Percentiles rank a stretch among this genome's conserved stretches.
Conservation (phyloP, 1,140 invertebrate species). For the Bombus sibiricus region DNA sequence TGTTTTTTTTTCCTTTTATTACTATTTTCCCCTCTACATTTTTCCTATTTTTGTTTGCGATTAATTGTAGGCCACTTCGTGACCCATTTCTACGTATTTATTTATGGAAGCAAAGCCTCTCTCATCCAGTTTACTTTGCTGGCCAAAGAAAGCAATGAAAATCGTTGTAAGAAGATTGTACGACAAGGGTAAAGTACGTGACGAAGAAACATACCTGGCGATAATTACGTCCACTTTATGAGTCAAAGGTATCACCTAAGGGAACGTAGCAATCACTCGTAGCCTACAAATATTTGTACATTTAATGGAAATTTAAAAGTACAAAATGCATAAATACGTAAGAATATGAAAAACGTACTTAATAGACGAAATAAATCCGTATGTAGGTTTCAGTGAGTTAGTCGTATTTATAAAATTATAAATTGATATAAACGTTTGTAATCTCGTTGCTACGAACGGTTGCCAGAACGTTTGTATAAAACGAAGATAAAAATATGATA, state of each 20-base stretch:
- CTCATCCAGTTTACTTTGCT: background rate
- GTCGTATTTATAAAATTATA: background rate
- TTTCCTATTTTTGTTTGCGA: background rate
- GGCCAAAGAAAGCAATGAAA: background rate
- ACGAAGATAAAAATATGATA: background rate
- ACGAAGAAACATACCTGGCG: background rate
- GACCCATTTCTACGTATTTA: background rate
- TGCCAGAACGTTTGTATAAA: background rate
- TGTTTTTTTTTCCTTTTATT: background rate
- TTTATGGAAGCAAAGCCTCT: background rate
- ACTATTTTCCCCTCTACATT: background rate
- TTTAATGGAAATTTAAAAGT: background rate
- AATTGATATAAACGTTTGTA: background rate
- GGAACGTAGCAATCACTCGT: no score
- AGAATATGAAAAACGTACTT: no score
- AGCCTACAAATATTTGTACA: background rate
- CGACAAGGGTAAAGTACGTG: background rate
- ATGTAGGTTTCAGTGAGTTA: background rate
- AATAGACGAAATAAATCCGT: accelerated
- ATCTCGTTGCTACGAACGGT: background rate
- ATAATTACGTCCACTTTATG: background rate
- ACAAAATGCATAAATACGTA: no score
- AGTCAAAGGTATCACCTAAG: no score
- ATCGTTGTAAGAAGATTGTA: background rate
- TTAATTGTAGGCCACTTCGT: background rate